phyloP scores from a whole-genome alignment of 2,888 invertebrate species.

The Tridacna gigas region DNA sequence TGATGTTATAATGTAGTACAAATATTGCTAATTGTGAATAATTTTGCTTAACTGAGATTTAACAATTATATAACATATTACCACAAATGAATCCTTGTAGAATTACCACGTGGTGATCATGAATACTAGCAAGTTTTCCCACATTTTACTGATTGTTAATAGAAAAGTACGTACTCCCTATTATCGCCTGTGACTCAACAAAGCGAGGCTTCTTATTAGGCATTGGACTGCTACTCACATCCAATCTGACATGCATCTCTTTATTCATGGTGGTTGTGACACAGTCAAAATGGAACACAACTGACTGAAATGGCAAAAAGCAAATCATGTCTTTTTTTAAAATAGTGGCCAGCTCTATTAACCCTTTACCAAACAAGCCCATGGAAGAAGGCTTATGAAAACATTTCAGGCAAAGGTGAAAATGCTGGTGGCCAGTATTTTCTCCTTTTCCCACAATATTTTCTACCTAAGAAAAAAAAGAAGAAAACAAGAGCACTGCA shows the following conservation, averaged over 20 bases:
- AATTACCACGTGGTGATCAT: too few species aligned
- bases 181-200: background rate
- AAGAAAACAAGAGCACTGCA: too few species aligned
- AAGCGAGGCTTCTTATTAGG: constrained; percentile 28
- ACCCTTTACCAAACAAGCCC: background rate
- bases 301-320: constrained; percentile 36
- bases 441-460: constrained; percentile 1
- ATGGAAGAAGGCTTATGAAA: background rate
- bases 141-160: too few species aligned
- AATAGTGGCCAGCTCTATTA: too few species aligned
- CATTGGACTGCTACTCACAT: constrained; percentile 45
- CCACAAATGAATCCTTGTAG: too few species aligned
- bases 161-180: constrained; percentile 1
- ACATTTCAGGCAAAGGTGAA: background rate
- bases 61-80: too few species aligned
- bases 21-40: too few species aligned
- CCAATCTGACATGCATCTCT: constrained; percentile 30
- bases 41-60: too few species aligned
- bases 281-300: constrained; percentile 58
- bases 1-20: too few species aligned
- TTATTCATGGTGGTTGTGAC: constrained; percentile 20
- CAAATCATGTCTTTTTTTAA: too few species aligned
- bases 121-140: too few species aligned
- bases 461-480: too few species aligned
- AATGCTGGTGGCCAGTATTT: background rate